phyloP scores from a whole-genome alignment of 2,797 vertebrate genomes.

The Sebastes hopkinsi region DNA sequence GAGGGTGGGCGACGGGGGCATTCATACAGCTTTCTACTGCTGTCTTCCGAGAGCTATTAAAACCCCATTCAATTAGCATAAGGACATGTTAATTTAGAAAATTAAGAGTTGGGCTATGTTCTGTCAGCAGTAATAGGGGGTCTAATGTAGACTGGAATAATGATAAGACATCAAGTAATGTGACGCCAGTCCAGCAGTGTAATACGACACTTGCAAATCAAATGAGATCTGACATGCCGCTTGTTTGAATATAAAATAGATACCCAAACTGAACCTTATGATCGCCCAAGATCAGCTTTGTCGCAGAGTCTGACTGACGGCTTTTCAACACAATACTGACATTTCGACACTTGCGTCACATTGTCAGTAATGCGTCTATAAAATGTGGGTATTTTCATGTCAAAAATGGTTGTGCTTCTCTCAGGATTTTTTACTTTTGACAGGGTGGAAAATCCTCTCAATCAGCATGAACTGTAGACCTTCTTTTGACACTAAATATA shows the following conservation, averaged over 20 bases:
- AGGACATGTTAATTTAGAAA: conserved; percentile 67
- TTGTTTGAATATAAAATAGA: conserved; percentile 15
- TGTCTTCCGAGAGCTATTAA: conserved; percentile 66
- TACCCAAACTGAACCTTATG: background rate
- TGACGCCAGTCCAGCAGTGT: conserved; percentile 24
- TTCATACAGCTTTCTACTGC: conserved; percentile 12
- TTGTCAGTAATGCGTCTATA: conserved; percentile 9
- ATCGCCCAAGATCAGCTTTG: conserved; percentile 12
- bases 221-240: conserved; percentile 35
- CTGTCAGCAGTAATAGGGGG: conserved; percentile 57
- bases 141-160: conserved; percentile 55
- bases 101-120: conserved; percentile 61
- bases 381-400: conserved; percentile 25
- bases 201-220: conserved; percentile 26
- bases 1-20: background rate
- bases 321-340: background rate
- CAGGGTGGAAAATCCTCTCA: conserved; percentile 51
- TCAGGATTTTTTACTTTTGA: conserved; percentile 38
- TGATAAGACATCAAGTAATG: conserved; percentile 60
- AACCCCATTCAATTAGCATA: conserved; percentile 68
- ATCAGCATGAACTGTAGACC: conserved; percentile 17
- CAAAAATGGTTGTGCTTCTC: background rate
- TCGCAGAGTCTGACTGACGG: conserved; percentile 28
- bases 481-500: conserved; percentile 13
- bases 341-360: background rate